Percentiles rank a stretch among this genome's conserved stretches.
Evolutionary conservation across 2,113 vertebrate genomes (phyloP).

Genomic region (Antechinus flavipes): DNA sequence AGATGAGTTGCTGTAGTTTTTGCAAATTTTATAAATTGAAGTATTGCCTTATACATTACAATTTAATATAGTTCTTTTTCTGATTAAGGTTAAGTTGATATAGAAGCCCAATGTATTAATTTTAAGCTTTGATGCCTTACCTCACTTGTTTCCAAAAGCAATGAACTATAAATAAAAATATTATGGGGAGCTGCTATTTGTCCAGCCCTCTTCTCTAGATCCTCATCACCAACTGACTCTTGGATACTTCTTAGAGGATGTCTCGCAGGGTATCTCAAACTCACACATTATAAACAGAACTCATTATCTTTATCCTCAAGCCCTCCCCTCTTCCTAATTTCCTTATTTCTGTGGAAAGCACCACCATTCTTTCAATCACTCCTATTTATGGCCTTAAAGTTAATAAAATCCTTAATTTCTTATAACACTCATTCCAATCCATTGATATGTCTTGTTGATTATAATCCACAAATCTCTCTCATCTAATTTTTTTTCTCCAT

Average conservation of each 20-base stretch:
- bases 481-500: neutral
- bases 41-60: neutral
- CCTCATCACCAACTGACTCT: neutral
- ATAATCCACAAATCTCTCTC: neutral
- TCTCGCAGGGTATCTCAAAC: neutral
- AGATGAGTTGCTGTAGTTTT: neutral
- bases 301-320: neutral
- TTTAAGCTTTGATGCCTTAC: neutral
- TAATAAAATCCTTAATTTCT: neutral
- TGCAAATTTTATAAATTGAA: neutral
- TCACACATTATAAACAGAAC: neutral
- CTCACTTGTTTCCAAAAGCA: neutral
- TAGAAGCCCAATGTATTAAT: neutral
- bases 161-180: neutral
- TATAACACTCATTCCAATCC: neutral
- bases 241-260: neutral
- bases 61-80: neutral
- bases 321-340: neutral
- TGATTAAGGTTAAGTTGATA: neutral
- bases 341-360: neutral
- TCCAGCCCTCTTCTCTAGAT: neutral
- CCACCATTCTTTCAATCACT: neutral
- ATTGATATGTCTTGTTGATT: neutral
- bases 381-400: neutral
- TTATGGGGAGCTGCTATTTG: neutral